Conservation (phyloP, 2,888 invertebrate genomes). For the Dioctria rufipes region DNA sequence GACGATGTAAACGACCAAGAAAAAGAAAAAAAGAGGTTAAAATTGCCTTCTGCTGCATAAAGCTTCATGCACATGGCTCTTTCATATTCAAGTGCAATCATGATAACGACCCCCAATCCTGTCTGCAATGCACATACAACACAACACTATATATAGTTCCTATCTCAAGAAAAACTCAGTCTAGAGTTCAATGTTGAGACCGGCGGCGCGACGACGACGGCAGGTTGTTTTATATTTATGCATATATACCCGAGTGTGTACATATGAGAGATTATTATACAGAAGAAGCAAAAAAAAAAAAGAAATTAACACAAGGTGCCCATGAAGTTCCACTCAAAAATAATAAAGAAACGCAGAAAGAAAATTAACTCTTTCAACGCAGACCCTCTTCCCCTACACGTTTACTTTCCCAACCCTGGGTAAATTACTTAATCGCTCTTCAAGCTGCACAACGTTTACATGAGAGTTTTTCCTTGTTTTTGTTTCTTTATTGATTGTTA, state of each 20-base stretch:
- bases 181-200: not conserved
- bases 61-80: constrained; percentile 13
- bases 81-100: constrained; percentile 23
- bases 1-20: too few species aligned
- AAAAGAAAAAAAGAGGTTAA: not conserved
- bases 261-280: too few species aligned
- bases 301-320: not conserved
- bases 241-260: too few species aligned
- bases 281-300: not conserved
- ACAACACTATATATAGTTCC: not conserved
- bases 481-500: not conserved
- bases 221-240: not conserved
- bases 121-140: constrained; percentile 5
- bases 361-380: not conserved
- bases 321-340: constrained; percentile 2
- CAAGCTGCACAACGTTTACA: not conserved
- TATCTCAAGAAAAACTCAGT: not conserved
- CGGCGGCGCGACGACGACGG: not conserved
- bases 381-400: not conserved
- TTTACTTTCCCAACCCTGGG: not conserved
- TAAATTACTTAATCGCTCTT: constrained; percentile 2
- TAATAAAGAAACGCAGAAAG: not conserved
- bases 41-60: not conserved
- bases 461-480: not conserved
- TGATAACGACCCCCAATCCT: constrained; percentile 20